phyloP scores from a whole-genome alignment of 2,888 invertebrate species.

The Pycnomerus fuliginosus region DNA sequence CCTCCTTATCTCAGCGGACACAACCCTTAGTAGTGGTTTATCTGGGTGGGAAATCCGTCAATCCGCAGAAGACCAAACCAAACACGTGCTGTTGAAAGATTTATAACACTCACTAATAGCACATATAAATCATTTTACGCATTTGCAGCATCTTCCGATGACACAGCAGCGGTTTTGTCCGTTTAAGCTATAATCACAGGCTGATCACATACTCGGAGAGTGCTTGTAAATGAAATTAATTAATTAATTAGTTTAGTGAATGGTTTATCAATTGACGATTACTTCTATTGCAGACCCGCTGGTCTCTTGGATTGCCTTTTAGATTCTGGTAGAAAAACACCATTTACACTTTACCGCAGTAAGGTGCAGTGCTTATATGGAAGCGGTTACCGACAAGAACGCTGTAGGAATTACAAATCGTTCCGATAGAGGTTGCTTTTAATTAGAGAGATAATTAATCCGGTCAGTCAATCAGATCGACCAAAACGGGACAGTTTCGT shows the following conservation, averaged over 20 bases:
- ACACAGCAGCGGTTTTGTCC: slow-evolving; percentile 26
- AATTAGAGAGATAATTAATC: slow-evolving; percentile 52
- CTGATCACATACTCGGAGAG: slow-evolving; percentile 37
- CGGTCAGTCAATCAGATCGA: slow-evolving; percentile 50
- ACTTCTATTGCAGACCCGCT: slow-evolving; percentile 43
- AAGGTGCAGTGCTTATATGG: slow-evolving; percentile 44
- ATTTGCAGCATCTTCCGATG: slow-evolving; percentile 7
- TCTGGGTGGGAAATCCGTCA: slow-evolving; percentile 26
- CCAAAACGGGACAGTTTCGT: slow-evolving; percentile 37
- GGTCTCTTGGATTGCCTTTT: slow-evolving; percentile 42
- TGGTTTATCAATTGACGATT: slow-evolving; percentile 51
- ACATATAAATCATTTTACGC: slow-evolving; percentile 32
- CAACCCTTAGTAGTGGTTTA: slow-evolving; percentile 19
- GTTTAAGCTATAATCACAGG: slow-evolving; percentile 40
- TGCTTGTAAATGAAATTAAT: slow-evolving; percentile 46
- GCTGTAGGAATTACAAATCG: slow-evolving; percentile 47
- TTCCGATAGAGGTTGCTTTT: slow-evolving; percentile 43
- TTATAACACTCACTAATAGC: slow-evolving; percentile 31
- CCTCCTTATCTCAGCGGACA: slow-evolving; percentile 33
- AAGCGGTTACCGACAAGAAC: slow-evolving; percentile 38
- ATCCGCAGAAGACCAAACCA: slow-evolving; percentile 29
- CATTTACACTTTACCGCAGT: slow-evolving; percentile 51
- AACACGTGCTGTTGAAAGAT: slow-evolving; percentile 37
- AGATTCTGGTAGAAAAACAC: slow-evolving; percentile 46
- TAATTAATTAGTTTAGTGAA: slow-evolving; percentile 50